phyloP scores from a whole-genome alignment of 2,797 vertebrate species.

The Siniperca obscura region DNA sequence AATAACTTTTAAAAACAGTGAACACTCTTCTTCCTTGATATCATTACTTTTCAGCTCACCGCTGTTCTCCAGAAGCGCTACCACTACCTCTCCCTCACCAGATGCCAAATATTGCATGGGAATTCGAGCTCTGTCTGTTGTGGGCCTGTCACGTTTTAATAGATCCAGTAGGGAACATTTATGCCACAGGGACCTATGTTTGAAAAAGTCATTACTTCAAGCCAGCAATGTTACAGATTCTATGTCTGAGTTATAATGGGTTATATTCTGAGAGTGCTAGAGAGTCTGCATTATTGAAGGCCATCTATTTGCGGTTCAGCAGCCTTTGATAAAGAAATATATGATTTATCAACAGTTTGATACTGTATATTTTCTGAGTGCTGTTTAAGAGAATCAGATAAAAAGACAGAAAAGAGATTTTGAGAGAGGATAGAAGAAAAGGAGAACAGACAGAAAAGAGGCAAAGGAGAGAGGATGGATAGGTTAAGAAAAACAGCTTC shows the following conservation, averaged over 20 bases:
- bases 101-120: background rate
- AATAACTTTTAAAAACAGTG: background rate
- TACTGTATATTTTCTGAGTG: slow-evolving; percentile 10
- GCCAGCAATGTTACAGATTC: slow-evolving; percentile 4
- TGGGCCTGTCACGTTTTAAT: slow-evolving; percentile 5
- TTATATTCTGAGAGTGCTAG: background rate
- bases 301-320: slow-evolving; percentile 32
- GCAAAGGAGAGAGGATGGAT: slow-evolving; percentile 35
- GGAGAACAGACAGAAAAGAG: slow-evolving; percentile 28
- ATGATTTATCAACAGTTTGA: slow-evolving; percentile 24
- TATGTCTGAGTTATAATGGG: slow-evolving; percentile 4
- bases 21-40: background rate
- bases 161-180: background rate
- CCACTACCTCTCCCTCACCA: background rate
- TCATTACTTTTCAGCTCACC: background rate
- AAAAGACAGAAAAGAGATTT: slow-evolving; percentile 11
- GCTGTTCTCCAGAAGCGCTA: background rate
- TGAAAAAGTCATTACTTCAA: slow-evolving; percentile 8
- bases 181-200: background rate
- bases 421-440: slow-evolving; percentile 15
- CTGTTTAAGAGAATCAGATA: slow-evolving; percentile 22
- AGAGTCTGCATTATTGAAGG: slow-evolving; percentile 9
- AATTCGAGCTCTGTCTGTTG: slow-evolving; percentile 6
- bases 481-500: slow-evolving; percentile 51
- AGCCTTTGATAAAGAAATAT: slow-evolving; percentile 34